These are phyloP conservation scores for Trichomycterus rosablanca DNA, from an alignment of 2,113 vertebrate genomes.

Conservation along the genomic window DNA sequence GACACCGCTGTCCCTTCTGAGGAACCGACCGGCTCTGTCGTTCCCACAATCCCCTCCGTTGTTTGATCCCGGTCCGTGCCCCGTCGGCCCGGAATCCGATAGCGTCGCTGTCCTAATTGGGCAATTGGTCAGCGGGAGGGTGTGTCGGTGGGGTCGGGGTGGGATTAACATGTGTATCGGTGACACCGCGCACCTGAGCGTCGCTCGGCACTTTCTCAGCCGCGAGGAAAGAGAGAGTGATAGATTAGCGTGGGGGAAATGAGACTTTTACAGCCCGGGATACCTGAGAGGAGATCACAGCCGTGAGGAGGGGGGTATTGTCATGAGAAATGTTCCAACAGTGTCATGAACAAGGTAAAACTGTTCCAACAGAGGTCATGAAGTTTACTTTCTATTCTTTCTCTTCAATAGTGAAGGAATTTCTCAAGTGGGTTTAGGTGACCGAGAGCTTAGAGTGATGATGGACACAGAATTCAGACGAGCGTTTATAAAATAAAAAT, in stretches of 20 bases:
- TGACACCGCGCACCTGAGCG: constrained; percentile 20
- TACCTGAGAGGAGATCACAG: constrained; percentile 14
- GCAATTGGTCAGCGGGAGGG: constrained; percentile 8
- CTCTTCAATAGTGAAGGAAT: too few species aligned
- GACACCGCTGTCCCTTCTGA: constrained; percentile 20
- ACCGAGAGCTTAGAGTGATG: too few species aligned
- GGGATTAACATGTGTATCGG: constrained; percentile 29
- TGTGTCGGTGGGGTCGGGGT: neutral
- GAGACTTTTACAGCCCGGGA: neutral
- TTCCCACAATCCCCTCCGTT: constrained; percentile 14
- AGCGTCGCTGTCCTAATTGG: constrained; percentile 38
- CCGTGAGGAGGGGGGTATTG: neutral
- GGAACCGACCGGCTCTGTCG: constrained; percentile 11
- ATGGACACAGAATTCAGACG: too few species aligned
- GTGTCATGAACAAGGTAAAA: neutral
- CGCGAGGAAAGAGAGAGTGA: constrained; percentile 9
- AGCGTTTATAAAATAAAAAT: too few species aligned
- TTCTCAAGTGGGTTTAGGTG: too few species aligned
- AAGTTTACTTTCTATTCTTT: too few species aligned
- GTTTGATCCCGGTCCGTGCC: constrained; percentile 38
- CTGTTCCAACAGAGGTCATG: neutral
- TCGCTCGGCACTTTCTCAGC: constrained; percentile 25
- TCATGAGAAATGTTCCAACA: neutral
- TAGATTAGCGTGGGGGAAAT: neutral
- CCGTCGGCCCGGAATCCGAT: constrained; percentile 29